phyloP scores from a whole-genome alignment of 2,113 vertebrate species.

The Delphinapterus leucas region DNA sequence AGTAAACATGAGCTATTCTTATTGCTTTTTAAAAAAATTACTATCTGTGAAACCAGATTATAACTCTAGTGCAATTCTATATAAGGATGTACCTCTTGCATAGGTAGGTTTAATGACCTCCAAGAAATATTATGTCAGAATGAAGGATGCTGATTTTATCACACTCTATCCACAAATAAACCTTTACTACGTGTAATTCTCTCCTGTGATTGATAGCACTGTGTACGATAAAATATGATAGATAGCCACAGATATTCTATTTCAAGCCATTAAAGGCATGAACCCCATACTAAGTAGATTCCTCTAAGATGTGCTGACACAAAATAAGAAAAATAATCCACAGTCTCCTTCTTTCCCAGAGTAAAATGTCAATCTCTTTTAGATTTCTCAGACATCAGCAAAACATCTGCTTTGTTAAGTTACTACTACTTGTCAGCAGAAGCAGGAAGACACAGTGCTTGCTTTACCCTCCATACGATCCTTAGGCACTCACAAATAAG shows the following conservation, averaged over 20 bases:
- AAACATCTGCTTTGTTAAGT: neutral
- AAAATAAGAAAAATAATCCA: slow-evolving; percentile 43
- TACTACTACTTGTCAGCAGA: neutral
- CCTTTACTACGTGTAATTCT: neutral
- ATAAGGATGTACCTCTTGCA: neutral
- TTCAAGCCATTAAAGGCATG: slow-evolving; percentile 22
- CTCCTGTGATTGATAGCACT: neutral
- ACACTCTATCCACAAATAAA: slow-evolving; percentile 14
- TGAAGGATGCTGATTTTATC: neutral
- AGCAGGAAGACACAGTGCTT: neutral
- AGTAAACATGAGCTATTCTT: neutral
- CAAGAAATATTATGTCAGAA: neutral
- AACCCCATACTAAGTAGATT: neutral
- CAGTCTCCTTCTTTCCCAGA: neutral
- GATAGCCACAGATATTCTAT: slow-evolving; percentile 9
- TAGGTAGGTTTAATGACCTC: neutral
- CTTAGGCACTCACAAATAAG: neutral
- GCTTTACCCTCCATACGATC: neutral
- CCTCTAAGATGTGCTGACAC: neutral
- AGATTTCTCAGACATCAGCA: neutral
- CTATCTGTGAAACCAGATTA: neutral
- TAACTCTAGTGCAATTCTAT: neutral
- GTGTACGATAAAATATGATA: neutral
- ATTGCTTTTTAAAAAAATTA: neutral
- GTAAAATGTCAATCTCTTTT: neutral